These are phyloP conservation scores for Ariopsis seemanni DNA, from an alignment of 2,113 vertebrate species.

Conservation along the genomic window DNA sequence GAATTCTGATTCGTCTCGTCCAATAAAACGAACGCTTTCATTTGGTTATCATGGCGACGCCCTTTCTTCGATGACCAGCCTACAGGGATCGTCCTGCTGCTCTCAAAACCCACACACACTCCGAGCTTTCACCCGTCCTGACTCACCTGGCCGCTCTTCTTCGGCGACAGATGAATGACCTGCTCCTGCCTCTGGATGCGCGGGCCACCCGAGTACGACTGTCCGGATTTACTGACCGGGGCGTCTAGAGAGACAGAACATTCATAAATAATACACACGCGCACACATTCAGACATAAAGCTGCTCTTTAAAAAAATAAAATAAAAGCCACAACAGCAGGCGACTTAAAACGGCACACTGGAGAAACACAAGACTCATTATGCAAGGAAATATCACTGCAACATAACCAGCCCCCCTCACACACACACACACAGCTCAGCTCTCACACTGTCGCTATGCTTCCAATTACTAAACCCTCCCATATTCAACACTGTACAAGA, in stretches of 20 bases:
- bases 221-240: conserved; percentile 86
- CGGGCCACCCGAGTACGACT: conserved; percentile 86
- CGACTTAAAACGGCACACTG: conserved; percentile 12
- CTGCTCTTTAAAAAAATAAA: not conserved
- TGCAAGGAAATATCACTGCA: conserved; percentile 11
- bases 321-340: conserved; percentile 18
- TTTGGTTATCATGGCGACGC: not conserved
- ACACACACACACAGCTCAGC: not conserved
- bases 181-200: conserved; percentile 96
- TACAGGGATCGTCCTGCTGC: not conserved
- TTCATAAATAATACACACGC: not conserved
- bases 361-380: conserved; percentile 26
- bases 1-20: not conserved
- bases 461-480: not conserved
- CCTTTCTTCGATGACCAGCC: not conserved
- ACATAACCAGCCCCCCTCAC: not conserved
- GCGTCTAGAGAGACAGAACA: conserved; percentile 73
- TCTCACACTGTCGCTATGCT: not conserved
- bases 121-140: not conserved
- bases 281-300: conserved; percentile 6
- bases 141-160: conserved; percentile 91
- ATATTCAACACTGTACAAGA: not conserved
- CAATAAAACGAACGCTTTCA: not conserved
- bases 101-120: not conserved
- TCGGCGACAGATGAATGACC: conserved; percentile 93